Base-by-base conservation (phyloP, 2,888 invertebrate genomes). In the Temnothorax rugatulus region DNA sequence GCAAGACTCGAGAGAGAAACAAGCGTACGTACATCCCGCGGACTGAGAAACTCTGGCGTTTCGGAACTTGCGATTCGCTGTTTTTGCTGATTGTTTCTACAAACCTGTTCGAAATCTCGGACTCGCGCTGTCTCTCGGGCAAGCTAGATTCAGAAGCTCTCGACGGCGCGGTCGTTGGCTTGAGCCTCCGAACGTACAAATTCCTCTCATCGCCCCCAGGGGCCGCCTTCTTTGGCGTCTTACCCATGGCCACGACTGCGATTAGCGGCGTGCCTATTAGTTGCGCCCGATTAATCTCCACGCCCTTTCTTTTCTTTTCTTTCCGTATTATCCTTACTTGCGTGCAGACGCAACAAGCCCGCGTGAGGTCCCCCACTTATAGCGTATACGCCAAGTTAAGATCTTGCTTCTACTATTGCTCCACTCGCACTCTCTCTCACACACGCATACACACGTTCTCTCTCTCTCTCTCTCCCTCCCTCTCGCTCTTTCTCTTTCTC, bases 181-280 rank as follows among this genome's bases (percentile, higher is more conserved):
- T 93, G 87, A 91, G 90, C 88, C 93, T 93, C 90, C 92, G 92
- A 91, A 90, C 89, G 91, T 91, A 90, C 87, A 91, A 91, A 93
- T 92, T 92, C 90, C 93, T 94, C 93, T 94, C 94, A 93, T 94
- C 94, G 92, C 93, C 93, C 90, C 93, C 93, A 92, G 93, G 91
- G 89, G 91, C 91, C 91, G 93, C 91, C 90, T 93, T 94, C 93
- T 93, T 93, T 92, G 93, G 91, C 91, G 93, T 91, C 92, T 94
- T 94, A 93, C 92, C 92, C 93, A 94, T 93, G 87, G 82, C 86
- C 84, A 87, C 81, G 84, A 84, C 81, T 82, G 69, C 79, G 59
- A 47, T 83, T 87, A 82, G 84, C 85, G 85, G 83, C 69, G 82
- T 63, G 84, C 68, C 73, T 88, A 89, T 85, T 83, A 79, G 84